phyloP scores from a whole-genome alignment of 35 echinoderm and acorn worm species.

The Amphiura filiformis region DNA sequence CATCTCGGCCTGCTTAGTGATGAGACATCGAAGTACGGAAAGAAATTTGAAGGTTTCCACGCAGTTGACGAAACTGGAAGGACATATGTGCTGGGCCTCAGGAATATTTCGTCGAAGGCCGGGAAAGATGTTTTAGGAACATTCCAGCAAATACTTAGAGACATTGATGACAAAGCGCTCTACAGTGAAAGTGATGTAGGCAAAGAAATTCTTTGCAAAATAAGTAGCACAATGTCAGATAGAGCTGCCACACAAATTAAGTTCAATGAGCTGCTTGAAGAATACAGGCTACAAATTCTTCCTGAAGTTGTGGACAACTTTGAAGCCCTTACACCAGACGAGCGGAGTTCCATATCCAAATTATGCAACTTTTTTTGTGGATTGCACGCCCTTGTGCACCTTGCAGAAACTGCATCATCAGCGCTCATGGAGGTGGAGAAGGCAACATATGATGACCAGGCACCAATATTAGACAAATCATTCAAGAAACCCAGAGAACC shows the following conservation, averaged over 20 bases:
- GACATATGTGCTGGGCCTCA: constrained; percentile 17
- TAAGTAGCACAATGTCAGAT: too few relatives aligned
- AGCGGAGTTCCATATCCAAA: constrained; percentile 13
- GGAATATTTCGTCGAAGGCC: constrained; percentile 31
- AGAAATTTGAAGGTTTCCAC: constrained; percentile 37
- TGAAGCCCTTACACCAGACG: neutral
- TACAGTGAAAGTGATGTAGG: neutral
- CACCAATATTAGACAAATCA: neutral
- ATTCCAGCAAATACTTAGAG: constrained; percentile 31
- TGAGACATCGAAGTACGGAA: constrained; percentile 35
- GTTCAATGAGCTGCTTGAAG: neutral
- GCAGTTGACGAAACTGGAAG: constrained; percentile 3
- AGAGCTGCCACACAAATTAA: neutral
- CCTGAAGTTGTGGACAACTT: neutral
- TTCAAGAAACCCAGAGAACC: constrained; percentile 33
- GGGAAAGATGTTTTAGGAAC: constrained; percentile 37
- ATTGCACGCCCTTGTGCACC: constrained; percentile 44
- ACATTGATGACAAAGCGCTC: constrained; percentile 12
- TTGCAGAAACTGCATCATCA: constrained; percentile 25
- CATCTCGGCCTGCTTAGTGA: too few relatives aligned
- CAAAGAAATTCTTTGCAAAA: constrained; percentile 6
- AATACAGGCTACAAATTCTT: neutral
- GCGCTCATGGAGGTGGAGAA: constrained; percentile 13
- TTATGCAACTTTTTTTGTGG: constrained; percentile 51
- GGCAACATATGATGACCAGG: neutral